phyloP scores from a whole-genome alignment of 2,888 invertebrate species.

The Tyria jacobaeae region DNA sequence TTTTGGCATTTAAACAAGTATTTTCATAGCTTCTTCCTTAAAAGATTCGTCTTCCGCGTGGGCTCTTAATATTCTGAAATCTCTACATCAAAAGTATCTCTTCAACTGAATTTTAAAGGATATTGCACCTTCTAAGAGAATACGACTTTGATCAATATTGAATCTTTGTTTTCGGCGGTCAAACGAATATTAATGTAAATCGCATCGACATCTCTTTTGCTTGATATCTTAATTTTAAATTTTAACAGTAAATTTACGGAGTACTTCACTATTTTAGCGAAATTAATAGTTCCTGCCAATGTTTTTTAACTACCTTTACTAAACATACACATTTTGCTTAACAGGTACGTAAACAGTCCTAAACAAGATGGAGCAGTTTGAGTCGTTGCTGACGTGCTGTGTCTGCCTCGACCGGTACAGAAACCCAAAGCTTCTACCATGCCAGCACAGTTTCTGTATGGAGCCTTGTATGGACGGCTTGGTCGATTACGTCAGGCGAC shows the following conservation, averaged over 20 bases:
- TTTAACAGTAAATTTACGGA: slow-evolving; percentile 14
- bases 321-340: slow-evolving; percentile 32
- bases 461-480: slow-evolving; percentile 99
- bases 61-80: slow-evolving; percentile 29
- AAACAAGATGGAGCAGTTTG: slow-evolving; percentile 95
- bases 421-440: slow-evolving; percentile 99
- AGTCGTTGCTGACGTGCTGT: slow-evolving; percentile 98
- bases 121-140: slow-evolving; percentile 34
- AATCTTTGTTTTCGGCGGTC: slow-evolving; percentile 32
- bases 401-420: slow-evolving; percentile 99
- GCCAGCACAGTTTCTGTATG: slow-evolving; percentile 99
- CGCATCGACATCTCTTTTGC: slow-evolving; percentile 29
- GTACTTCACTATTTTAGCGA: slow-evolving; percentile 20
- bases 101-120: slow-evolving; percentile 39
- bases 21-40: slow-evolving; percentile 24
- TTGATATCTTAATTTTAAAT: slow-evolving; percentile 33
- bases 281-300: slow-evolving; percentile 12
- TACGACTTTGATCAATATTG: slow-evolving; percentile 46
- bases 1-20: slow-evolving; percentile 18
- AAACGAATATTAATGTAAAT: slow-evolving; percentile 47
- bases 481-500: slow-evolving; percentile 97
- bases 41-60: slow-evolving; percentile 24
- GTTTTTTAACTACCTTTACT: not conserved
- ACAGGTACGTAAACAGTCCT: slow-evolving; percentile 72
- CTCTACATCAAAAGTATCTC: slow-evolving; percentile 30